Evolutionary conservation across 2,888 invertebrate species (phyloP).

Genomic region (Sminthurinus aureus): DNA sequence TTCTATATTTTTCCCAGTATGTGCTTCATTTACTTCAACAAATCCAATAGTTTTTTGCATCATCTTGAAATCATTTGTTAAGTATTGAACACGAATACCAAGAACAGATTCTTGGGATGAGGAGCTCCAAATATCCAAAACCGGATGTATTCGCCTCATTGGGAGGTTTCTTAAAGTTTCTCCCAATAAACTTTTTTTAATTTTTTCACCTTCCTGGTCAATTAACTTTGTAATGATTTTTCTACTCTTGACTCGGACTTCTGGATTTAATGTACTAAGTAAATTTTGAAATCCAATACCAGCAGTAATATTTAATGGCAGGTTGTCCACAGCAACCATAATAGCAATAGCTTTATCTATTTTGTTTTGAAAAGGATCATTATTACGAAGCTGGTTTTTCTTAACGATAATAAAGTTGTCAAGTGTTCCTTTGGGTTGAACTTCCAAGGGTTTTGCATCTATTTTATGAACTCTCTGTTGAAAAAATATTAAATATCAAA

Average conservation of each 20-base stretch:
- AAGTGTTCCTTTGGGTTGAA: neutral
- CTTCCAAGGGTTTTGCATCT: neutral
- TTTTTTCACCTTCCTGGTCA: neutral
- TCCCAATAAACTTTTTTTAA: neutral
- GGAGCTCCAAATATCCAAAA: conserved; percentile 1
- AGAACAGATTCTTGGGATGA: conserved; percentile 6
- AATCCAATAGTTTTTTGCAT: conserved; percentile 4
- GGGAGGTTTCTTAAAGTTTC: neutral
- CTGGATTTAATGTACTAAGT: neutral
- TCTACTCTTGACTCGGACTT: neutral
- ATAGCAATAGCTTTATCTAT: conserved; percentile 6
- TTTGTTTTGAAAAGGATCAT: neutral
- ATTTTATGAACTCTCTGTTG: neutral
- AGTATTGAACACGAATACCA: conserved; percentile 5
- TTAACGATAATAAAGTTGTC: neutral
- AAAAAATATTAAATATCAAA: neutral
- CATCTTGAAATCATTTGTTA: conserved; percentile 12
- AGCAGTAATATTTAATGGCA: neutral
- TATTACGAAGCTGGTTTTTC: neutral
- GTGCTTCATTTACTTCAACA: neutral
- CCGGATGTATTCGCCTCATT: neutral
- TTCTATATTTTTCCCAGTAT: conserved; percentile 3
- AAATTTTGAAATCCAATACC: conserved; percentile 5
- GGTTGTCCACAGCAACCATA: conserved; percentile 1
- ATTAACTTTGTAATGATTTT: neutral